Evolutionary conservation across 37 sponge, comb jelly and placozoan genomes (phyloP).

Genomic region (Lycopodina hypogea): DNA sequence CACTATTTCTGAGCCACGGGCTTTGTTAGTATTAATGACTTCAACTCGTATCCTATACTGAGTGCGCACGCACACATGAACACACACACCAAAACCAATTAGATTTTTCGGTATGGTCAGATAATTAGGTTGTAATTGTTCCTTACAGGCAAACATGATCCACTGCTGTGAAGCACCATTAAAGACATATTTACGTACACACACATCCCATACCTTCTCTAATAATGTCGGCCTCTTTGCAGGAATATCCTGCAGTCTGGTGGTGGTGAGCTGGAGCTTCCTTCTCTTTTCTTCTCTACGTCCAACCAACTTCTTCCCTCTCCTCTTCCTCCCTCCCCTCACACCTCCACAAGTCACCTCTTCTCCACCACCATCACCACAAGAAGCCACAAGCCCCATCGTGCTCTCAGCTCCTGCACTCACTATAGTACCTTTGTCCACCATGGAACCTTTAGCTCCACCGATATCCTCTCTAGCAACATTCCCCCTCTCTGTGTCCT

Average conservation of each 20-base stretch:
- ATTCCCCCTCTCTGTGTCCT: not conserved
- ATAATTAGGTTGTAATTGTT: too few species aligned
- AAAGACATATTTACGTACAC: too few species aligned
- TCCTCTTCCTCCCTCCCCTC: conserved; percentile 22
- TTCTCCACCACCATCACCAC: not conserved
- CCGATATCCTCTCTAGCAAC: not conserved
- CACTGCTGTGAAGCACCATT: too few species aligned
- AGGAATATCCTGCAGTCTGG: not conserved
- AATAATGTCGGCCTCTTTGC: conserved; percentile 54
- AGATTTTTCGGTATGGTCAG: too few species aligned
- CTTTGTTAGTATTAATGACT: too few species aligned
- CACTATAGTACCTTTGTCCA: not conserved
- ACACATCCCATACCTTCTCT: conserved; percentile 63
- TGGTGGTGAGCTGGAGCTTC: not conserved
- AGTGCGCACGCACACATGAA: too few species aligned
- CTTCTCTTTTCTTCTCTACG: conserved; percentile 23
- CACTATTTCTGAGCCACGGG: too few species aligned
- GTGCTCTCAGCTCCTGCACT: not conserved
- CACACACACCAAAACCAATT: too few species aligned
- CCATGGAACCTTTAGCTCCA: not conserved
- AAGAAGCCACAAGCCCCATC: too few species aligned
- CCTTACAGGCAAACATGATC: too few species aligned
- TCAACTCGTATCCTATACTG: too few species aligned
- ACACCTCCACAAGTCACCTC: not conserved
- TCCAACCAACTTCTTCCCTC: not conserved